Conservation (phyloP, 2,888 invertebrate species). For the Shargacucullia verbasci region DNA sequence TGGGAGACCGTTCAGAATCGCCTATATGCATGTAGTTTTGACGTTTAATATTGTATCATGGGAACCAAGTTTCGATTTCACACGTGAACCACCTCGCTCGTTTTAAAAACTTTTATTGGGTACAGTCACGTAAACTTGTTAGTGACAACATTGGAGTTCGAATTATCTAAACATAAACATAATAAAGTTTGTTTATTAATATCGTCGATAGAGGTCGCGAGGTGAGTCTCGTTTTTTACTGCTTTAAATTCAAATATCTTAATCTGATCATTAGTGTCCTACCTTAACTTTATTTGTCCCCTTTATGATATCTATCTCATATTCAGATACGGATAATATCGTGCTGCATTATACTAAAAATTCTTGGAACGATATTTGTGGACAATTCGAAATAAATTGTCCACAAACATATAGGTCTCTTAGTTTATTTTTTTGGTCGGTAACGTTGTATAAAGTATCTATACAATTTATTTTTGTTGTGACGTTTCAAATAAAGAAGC, state of each 20-base stretch:
- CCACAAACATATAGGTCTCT: slow-evolving; percentile 17
- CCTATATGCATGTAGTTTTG: slow-evolving; percentile 67
- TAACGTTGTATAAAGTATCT: slow-evolving; percentile 2
- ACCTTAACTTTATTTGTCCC: slow-evolving; percentile 26
- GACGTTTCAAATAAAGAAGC: slow-evolving; percentile 24
- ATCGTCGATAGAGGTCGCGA: slow-evolving; percentile 33
- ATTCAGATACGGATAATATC: slow-evolving; percentile 32
- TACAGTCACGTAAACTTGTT: slow-evolving; percentile 68
- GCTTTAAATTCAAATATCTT: slow-evolving; percentile 42
- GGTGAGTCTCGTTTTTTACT: slow-evolving; percentile 30
- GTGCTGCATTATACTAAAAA: slow-evolving; percentile 33
- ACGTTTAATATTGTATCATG: slow-evolving; percentile 76
- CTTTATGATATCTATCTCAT: slow-evolving; percentile 36
- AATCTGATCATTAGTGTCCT: slow-evolving; percentile 44
- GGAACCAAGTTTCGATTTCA: slow-evolving; percentile 76
- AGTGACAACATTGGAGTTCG: slow-evolving; percentile 52
- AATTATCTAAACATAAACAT: slow-evolving; percentile 55
- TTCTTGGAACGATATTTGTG: slow-evolving; percentile 10
- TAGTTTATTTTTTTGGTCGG: slow-evolving; percentile 27
- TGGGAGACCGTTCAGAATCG: slow-evolving; percentile 73
- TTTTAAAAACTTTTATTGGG: slow-evolving; percentile 65
- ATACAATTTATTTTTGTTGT: slow-evolving; percentile 34
- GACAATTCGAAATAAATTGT: not conserved
- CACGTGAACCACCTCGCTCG: slow-evolving; percentile 69
- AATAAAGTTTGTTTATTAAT: slow-evolving; percentile 53